Percentiles rank a stretch among this genome's conserved stretches.
Evolutionary conservation across 1,140 invertebrate genomes (phyloP).

Genomic region (Nasonia vitripennis): DNA sequence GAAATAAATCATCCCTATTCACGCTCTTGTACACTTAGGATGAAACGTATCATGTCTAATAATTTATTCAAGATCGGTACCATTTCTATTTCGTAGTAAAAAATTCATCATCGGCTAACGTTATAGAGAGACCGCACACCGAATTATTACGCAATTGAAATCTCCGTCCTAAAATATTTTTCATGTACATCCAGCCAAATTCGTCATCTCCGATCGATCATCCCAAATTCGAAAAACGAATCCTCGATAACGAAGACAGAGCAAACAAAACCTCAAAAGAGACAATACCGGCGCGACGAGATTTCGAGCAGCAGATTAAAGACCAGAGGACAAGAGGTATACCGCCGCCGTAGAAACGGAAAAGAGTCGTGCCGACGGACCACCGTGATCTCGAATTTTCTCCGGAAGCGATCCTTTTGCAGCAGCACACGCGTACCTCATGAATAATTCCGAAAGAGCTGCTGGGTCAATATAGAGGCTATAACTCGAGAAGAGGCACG

Average conservation of each 20-base stretch:
- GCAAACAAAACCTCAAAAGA: background rate
- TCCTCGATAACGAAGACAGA: background rate
- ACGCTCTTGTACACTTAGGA: background rate
- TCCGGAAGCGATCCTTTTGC: slow-evolving; percentile 16
- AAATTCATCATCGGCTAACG: too few relatives aligned
- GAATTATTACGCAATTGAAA: too few relatives aligned
- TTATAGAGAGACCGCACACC: too few relatives aligned
- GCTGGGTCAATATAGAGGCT: slow-evolving; percentile 67
- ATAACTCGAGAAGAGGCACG: slow-evolving; percentile 62
- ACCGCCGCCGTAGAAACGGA: slow-evolving; percentile 24
- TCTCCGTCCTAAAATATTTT: background rate
- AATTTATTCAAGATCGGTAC: too few relatives aligned
- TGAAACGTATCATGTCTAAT: background rate
- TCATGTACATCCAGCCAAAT: background rate
- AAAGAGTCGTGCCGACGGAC: slow-evolving; percentile 34
- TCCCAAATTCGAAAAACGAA: slow-evolving; percentile 30
- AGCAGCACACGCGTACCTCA: slow-evolving; percentile 56
- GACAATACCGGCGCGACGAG: slow-evolving; percentile 40
- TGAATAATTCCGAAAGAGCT: slow-evolving; percentile 68
- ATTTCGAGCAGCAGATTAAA: slow-evolving; percentile 51
- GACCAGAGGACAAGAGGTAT: slow-evolving; percentile 29
- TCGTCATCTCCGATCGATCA: slow-evolving; percentile 22
- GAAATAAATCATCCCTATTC: background rate
- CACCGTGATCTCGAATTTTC: slow-evolving; percentile 47
- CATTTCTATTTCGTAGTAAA: too few relatives aligned